Evolutionary conservation across 2,888 invertebrate species (phyloP).

Genomic region (Trachelus stipa): DNA sequence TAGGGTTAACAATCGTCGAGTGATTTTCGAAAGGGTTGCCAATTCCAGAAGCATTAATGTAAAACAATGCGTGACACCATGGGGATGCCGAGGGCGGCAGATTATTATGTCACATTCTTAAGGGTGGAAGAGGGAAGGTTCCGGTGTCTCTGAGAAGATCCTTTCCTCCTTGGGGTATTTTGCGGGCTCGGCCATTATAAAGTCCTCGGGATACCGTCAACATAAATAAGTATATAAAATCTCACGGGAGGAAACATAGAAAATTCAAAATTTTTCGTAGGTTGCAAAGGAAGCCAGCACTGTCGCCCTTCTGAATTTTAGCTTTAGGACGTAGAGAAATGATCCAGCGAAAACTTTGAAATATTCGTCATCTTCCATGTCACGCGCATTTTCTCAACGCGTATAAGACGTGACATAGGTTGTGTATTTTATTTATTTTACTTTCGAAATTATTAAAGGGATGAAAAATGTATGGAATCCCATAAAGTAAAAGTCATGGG

Average conservation of each 20-base stretch:
- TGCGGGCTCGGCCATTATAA: conserved; percentile 8
- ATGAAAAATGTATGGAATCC: too few relatives aligned
- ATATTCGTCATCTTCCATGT: too few relatives aligned
- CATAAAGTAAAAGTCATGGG: too few relatives aligned
- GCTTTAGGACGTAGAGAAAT: too few relatives aligned
- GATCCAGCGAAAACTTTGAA: too few relatives aligned
- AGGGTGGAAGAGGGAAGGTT: background rate
- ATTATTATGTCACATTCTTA: conserved; percentile 3
- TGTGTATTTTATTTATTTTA: too few relatives aligned
- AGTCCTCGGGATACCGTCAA: conserved; percentile 34
- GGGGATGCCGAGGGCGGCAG: background rate
- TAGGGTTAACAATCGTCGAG: background rate
- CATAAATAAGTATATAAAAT: conserved; percentile 45
- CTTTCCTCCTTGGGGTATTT: background rate
- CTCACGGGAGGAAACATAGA: conserved; percentile 41
- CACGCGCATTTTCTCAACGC: too few relatives aligned
- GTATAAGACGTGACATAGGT: too few relatives aligned
- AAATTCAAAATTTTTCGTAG: conserved; percentile 51
- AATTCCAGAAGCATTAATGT: background rate
- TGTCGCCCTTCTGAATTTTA: background rate
- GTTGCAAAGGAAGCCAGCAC: conserved; percentile 29
- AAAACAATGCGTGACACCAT: background rate
- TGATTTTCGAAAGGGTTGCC: background rate
- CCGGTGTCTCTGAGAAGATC: conserved; percentile 2
- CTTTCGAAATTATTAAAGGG: too few relatives aligned